phyloP scores from a whole-genome alignment of 2,113 vertebrate genomes.

The Choloepus hoffmanni region DNA sequence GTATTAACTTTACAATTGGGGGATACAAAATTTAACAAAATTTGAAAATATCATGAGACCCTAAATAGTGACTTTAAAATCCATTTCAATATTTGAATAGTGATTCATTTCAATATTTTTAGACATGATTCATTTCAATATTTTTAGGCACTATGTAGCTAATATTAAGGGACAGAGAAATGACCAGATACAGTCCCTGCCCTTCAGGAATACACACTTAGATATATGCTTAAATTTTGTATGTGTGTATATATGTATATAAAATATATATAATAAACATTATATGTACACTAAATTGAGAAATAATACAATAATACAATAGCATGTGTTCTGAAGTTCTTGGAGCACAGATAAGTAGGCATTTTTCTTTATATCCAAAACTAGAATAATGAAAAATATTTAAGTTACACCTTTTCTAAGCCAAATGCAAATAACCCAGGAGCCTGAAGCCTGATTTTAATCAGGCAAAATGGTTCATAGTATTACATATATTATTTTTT shows the following conservation, averaged over 20 bases:
- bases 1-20: neutral
- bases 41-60: neutral
- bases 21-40: neutral
- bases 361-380: neutral
- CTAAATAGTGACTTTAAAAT: neutral
- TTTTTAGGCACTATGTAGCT: neutral
- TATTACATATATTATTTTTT: neutral
- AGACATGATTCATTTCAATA: neutral
- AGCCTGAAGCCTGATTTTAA: neutral
- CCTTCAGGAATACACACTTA: too few species aligned
- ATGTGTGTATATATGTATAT: neutral
- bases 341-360: neutral
- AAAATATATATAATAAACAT: neutral
- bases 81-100: neutral
- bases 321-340: neutral
- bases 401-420: neutral
- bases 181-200: neutral
- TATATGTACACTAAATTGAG: too few species aligned
- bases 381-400: slow-evolving; percentile 24
- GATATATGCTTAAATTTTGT: too few species aligned
- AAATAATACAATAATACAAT: neutral
- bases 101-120: neutral
- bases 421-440: slow-evolving; percentile 30
- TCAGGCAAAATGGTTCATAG: neutral
- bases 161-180: neutral